These are phyloP conservation scores for Semicossyphus pulcher DNA, from an alignment of 2,113 vertebrate genomes.

Conservation along the genomic window DNA sequence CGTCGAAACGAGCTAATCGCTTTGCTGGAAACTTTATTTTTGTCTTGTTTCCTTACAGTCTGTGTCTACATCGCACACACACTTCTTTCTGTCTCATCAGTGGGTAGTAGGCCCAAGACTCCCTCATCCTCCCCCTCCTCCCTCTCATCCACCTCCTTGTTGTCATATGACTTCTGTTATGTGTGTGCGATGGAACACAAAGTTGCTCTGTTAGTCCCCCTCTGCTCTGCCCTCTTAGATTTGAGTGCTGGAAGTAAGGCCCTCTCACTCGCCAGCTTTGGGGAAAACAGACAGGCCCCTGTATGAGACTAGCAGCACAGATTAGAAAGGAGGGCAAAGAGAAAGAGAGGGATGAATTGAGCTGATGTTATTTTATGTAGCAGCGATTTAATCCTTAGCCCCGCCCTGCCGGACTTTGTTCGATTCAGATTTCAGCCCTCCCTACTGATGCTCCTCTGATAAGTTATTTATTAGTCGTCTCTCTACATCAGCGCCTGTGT, in stretches of 20 bases:
- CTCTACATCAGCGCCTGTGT: slow-evolving; percentile 14
- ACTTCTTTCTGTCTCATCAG: slow-evolving; percentile 24
- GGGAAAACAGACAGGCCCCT: slow-evolving; percentile 68
- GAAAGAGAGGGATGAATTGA: slow-evolving; percentile 48
- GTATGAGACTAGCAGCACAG: slow-evolving; percentile 48
- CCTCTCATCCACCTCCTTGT: slow-evolving; percentile 74
- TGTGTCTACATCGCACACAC: not conserved
- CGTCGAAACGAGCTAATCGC: slow-evolving; percentile 32
- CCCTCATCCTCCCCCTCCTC: slow-evolving; percentile 49
- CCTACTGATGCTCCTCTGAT: slow-evolving; percentile 10
- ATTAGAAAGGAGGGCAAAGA: slow-evolving; percentile 55
- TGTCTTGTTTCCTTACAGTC: not conserved
- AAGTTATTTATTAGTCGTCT: slow-evolving; percentile 40
- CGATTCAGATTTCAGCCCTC: slow-evolving; percentile 24
- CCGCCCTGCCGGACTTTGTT: slow-evolving; percentile 46
- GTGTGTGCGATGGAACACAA: slow-evolving; percentile 78
- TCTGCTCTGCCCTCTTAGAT: slow-evolving; percentile 72
- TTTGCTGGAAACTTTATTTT: not conserved
- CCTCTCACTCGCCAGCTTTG: slow-evolving; percentile 51
- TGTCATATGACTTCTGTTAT: slow-evolving; percentile 84
- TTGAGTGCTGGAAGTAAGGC: slow-evolving; percentile 69
- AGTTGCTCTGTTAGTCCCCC: slow-evolving; percentile 81
- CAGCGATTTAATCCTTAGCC: slow-evolving; percentile 57
- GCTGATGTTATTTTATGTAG: slow-evolving; percentile 63
- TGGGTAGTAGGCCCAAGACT: slow-evolving; percentile 46